Evolutionary conservation across 2,888 invertebrate genomes (phyloP), one percentile per base, ranked within the genome.

Genomic region (Lepidocyrtinus sp.): DNA sequence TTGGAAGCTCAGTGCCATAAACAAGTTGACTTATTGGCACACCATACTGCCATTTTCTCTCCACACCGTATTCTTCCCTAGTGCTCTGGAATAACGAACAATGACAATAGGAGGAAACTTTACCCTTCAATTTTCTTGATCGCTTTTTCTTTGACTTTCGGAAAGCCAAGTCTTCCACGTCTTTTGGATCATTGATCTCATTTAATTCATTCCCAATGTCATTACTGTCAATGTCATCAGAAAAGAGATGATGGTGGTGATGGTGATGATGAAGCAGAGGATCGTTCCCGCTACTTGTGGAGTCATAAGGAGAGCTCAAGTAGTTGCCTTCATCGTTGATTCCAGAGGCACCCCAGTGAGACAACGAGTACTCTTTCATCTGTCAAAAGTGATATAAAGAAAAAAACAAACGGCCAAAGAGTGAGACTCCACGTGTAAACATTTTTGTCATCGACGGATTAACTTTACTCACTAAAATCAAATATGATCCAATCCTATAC

Each of bases 361-460:
- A 85, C 65, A 85, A 72, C 22, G 86, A 84, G 77, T 86, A 86
- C 75, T 86, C 86, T 75, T 86, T 86, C 69, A 86, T 71, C 86
- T 86, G 78, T 74, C 69, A 83, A 74, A 64, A 75, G 59, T 59
- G 75, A 80, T 70, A 74, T 62, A 75, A 69, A 78, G 55, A 9
- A 72, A 70, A 73, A 7, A 72, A 59, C 7, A 63, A 24, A 73
- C 74, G 71, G 71, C 67, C 70, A 71, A 70, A 82, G 67, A 74
- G 15, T 67, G 24, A 68, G 69, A 73, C 69, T 77, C 77, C 22
- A 63, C 70, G 70, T 75, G 71, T 71, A 70, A 80, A 80, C 65
- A 70, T 78, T 64, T 71, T 68, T 75, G 74, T 75, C 82, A 82
- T 75, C 78, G 78, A 75, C 64, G 70, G 77, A 82, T 82, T 82